A percentile compares a stretch with the other conserved stretches of the same genome.
Conservation (phyloP, 2,797 vertebrate species). For the Gambusia yucatana region DNA sequence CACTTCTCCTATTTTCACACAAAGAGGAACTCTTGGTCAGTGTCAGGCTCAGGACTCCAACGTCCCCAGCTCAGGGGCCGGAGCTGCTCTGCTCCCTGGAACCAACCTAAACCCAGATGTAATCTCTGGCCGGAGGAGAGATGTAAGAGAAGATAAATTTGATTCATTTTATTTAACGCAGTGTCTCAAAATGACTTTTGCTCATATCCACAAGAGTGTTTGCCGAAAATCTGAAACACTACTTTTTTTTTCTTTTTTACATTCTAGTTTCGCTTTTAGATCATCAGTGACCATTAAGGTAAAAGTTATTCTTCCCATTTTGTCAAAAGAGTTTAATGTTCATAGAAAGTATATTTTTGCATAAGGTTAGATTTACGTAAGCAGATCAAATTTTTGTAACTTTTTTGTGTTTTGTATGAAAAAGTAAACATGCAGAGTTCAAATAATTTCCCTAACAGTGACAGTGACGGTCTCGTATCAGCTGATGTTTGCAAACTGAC, state of each 20-base stretch:
- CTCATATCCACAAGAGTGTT: background rate
- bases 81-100: slow-evolving; percentile 20
- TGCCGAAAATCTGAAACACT: background rate
- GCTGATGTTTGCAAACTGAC: background rate
- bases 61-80: background rate
- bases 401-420: background rate
- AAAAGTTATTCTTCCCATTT: background rate
- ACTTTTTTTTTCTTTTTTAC: background rate
- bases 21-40: slow-evolving; percentile 63
- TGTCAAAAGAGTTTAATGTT: background rate
- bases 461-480: background rate
- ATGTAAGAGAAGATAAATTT: background rate
- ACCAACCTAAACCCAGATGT: background rate
- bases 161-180: background rate
- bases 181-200: background rate
- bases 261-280: background rate
- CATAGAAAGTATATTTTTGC: background rate
- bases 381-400: background rate
- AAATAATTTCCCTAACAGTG: background rate
- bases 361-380: background rate
- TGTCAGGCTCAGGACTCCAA: slow-evolving; percentile 42
- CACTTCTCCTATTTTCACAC: slow-evolving; percentile 73
- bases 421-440: background rate
- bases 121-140: background rate
- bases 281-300: background rate